phyloP scores from a whole-genome alignment of 2,113 vertebrate genomes.

The Sterna hirundo region DNA sequence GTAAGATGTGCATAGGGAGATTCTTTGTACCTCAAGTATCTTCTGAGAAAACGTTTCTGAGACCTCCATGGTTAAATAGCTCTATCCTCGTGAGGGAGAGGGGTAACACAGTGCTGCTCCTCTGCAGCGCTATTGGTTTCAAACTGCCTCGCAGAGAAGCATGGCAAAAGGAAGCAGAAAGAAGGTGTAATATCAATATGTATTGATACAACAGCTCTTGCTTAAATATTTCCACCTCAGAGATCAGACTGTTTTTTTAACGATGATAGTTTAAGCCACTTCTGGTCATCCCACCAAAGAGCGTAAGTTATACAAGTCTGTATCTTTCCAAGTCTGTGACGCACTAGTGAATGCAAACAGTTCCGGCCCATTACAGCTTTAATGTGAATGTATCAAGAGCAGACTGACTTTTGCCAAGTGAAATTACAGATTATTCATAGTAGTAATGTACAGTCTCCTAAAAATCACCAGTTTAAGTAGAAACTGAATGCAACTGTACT shows the following conservation, averaged over 20 bases:
- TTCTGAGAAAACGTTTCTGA: background rate
- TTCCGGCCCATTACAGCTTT: background rate
- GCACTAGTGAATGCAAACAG: background rate
- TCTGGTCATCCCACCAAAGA: background rate
- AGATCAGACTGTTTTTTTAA: background rate
- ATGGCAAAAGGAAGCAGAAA: background rate
- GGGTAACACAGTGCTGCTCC: background rate
- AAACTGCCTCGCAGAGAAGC: background rate
- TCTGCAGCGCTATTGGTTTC: background rate
- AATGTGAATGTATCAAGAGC: background rate
- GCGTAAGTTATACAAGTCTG: background rate
- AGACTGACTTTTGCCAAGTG: background rate
- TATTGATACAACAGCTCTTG: background rate
- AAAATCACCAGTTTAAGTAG: background rate
- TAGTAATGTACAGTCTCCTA: background rate
- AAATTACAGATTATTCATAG: background rate
- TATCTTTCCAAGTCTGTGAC: background rate
- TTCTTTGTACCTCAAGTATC: background rate
- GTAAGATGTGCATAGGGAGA: background rate
- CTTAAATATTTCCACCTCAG: background rate
- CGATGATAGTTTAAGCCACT: background rate
- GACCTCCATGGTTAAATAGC: background rate
- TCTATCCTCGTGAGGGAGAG: background rate
- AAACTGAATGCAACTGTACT: background rate
- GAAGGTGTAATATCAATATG: background rate